phyloP scores from a whole-genome alignment of 2,888 invertebrate genomes.

The Frankliniella fusca region DNA sequence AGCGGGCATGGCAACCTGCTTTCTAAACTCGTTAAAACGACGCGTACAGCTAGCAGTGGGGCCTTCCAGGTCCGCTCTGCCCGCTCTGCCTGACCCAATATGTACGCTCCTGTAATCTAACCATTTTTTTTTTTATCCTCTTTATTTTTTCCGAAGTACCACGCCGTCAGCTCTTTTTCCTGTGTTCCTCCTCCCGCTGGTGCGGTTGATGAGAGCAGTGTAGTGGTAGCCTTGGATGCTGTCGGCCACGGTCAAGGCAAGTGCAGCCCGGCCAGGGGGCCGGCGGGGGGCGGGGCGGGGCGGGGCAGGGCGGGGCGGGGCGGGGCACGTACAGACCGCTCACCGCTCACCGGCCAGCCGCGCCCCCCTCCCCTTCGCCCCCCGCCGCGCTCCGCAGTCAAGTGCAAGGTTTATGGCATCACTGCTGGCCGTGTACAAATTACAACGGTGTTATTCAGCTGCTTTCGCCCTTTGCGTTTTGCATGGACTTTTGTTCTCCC shows the following conservation, averaged over 20 bases:
- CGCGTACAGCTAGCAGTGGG: no score
- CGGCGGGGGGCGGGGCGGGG: no score
- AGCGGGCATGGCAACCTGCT: no score
- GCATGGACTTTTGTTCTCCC: constrained; percentile 17
- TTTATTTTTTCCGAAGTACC: background rate
- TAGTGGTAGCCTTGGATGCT: background rate
- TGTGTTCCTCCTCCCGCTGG: background rate
- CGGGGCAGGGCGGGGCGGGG: no score
- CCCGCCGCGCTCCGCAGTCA: background rate
- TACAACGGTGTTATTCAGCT: constrained; percentile 9
- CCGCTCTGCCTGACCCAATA: no score
- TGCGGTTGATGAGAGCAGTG: background rate
- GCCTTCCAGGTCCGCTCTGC: no score
- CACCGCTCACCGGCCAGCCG: no score
- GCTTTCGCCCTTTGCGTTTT: constrained; percentile 1
- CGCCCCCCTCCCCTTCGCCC: background rate
- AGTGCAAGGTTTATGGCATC: constrained; percentile 21
- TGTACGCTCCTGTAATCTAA: no score
- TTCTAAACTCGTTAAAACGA: no score
- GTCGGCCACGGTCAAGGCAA: background rate
- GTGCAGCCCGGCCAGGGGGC: background rate
- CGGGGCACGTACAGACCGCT: no score
- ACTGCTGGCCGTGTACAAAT: constrained; percentile 15
- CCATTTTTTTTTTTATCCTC: no score
- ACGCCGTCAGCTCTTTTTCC: background rate